Evolutionary conservation across 2,797 vertebrate genomes (phyloP), one percentile per base, ranked within the genome.

Genomic region (Hirundo rustica): DNA sequence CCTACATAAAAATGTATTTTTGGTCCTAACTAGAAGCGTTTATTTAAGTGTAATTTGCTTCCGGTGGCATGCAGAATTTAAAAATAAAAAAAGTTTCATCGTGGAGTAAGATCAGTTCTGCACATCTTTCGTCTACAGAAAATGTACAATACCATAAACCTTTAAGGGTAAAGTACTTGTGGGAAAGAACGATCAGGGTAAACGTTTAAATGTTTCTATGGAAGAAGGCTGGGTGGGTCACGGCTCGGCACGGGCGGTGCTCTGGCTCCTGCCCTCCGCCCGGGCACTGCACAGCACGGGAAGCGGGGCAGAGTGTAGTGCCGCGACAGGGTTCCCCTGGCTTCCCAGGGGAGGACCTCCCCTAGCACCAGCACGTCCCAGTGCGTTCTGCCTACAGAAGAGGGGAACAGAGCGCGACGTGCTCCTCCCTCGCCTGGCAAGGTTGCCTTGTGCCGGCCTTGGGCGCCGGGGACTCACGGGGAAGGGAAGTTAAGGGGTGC

Each of bases 201-300:
- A 42, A 47, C 5, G 44, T 23, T 13, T 21, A 17, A 4, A 7
- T 2, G 23, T 44, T 55, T 30, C 50, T 7, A 0, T 1, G 13
- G 36, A 38, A 12, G 23, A 3, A 21, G 53, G 50, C 21, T 20
- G 61, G 42, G 21, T 3, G 40, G n/a, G 10, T 45, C 19, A 16
- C 0, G 9, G 55, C 51, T 29, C 26, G 11, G 10, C 54, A n/a
- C 42, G 26, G 19, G 70, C 27, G 4, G n/a, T 8, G 27, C 38
- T 38, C 11, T 1, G 50, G 40, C 45, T 44, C 14, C 38, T 5
- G 78, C 71, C 29, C 58, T 8, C 13, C 13, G 12, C n/a, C 25
- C 38, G 14, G 58, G 51, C 57, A 15, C 44, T 1, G 40, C 72
- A 2, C 15, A 10, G 79, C 29, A 1, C 1, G 30, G 3, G 62